Percentiles rank a stretch among this genome's conserved stretches.
Evolutionary conservation across 2,113 vertebrate species (phyloP).

Genomic region (Onychostruthus taczanowskii): DNA sequence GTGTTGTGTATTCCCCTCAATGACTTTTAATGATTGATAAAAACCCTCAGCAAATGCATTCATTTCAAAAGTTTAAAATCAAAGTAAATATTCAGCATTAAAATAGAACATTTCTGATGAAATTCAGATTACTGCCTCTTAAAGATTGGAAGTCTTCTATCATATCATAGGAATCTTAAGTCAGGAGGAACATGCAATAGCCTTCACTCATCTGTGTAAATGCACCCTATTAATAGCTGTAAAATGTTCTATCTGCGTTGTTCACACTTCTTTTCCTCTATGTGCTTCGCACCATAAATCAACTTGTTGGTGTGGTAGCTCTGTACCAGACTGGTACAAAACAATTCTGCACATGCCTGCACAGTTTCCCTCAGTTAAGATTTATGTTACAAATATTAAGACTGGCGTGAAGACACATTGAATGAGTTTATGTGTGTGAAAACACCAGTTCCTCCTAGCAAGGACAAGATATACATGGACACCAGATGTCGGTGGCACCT

Average conservation of each 20-base stretch:
- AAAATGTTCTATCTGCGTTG: background rate
- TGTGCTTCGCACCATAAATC: background rate
- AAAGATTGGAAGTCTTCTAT: background rate
- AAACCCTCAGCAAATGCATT: background rate
- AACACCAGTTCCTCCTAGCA: background rate
- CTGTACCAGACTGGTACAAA: background rate
- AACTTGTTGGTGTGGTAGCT: background rate
- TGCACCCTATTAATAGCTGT: background rate
- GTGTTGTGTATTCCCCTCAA: background rate
- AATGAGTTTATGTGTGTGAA: background rate
- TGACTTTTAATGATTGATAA: background rate
- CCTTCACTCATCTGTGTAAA: background rate
- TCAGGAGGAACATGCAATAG: background rate
- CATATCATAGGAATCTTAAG: background rate
- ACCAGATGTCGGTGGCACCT: background rate
- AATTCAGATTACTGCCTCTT: background rate
- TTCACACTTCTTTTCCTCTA: background rate
- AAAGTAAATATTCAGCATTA: background rate
- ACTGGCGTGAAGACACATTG: accelerated
- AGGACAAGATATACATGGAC: background rate
- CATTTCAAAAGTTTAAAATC: background rate
- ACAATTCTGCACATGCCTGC: background rate
- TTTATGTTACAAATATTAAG: background rate
- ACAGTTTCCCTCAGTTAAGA: background rate
- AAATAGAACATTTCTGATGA: background rate